Percentiles rank a stretch among this genome's conserved stretches.
Evolutionary conservation across 2,888 invertebrate species (phyloP).

Genomic region (Dynastes maya): DNA sequence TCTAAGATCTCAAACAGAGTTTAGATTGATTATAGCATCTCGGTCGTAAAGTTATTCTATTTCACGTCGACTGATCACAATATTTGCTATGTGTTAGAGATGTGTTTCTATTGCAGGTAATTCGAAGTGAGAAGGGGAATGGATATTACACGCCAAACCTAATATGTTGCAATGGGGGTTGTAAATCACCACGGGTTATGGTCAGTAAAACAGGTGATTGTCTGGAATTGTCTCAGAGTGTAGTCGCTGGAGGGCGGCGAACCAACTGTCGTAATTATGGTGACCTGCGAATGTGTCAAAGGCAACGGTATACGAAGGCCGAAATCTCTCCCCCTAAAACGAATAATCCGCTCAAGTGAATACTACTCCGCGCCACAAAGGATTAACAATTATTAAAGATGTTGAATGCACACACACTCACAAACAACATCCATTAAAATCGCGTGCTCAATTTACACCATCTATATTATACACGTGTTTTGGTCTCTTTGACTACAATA

Average conservation of each 20-base stretch:
- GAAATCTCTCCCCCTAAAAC: slow-evolving; percentile 50
- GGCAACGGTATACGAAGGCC: slow-evolving; percentile 52
- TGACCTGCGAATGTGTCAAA: slow-evolving; percentile 62
- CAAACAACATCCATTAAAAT: slow-evolving; percentile 47
- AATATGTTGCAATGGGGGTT: slow-evolving; percentile 51
- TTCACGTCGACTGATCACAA: slow-evolving; percentile 37
- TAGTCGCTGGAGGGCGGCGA: slow-evolving; percentile 57
- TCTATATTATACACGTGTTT: slow-evolving; percentile 46
- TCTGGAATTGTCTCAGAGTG: slow-evolving; percentile 62
- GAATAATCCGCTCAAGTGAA: slow-evolving; percentile 52
- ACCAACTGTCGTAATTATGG: slow-evolving; percentile 61
- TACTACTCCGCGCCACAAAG: slow-evolving; percentile 50
- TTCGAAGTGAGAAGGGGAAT: slow-evolving; percentile 45
- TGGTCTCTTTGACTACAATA: slow-evolving; percentile 45
- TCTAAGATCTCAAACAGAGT: no score
- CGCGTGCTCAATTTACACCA: slow-evolving; percentile 48
- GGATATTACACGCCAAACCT: slow-evolving; percentile 42
- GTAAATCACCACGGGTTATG: slow-evolving; percentile 62
- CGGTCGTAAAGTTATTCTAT: slow-evolving; percentile 32
- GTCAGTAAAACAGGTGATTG: slow-evolving; percentile 66
- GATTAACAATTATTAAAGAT: slow-evolving; percentile 52
- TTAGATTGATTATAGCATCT: slow-evolving; percentile 19
- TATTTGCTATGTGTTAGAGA: slow-evolving; percentile 31
- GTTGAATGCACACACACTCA: slow-evolving; percentile 48
- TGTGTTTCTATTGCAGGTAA: slow-evolving; percentile 46